Base-by-base conservation (phyloP, 2,113 vertebrate genomes). In the Micromys minutus region DNA sequence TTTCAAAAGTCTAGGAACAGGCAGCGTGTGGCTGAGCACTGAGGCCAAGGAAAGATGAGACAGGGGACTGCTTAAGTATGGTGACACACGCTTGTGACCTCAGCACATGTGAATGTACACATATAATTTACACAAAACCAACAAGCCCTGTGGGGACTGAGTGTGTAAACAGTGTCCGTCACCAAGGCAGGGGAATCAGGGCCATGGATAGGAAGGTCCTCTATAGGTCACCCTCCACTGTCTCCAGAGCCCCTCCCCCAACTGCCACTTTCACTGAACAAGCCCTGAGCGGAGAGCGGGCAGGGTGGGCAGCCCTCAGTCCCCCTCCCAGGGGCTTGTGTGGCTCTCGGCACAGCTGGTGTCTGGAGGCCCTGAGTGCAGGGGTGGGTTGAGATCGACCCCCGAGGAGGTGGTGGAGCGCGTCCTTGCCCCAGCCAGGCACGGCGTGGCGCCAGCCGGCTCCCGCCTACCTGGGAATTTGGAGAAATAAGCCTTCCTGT, bases 401-500 rank as follows among this genome's bases (percentile, higher is more conserved):
- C 57, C 42, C 57, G 5, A 4, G 57, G n/a, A 61, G 57, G 10
- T 59, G 55, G n/a, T 24, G 50, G 24, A 31, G 57, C 2, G 13
- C 15, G 24, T 2, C 61, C 83, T 26, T 19, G 34, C 19, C 63
- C 34, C 6, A 21, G 89, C 15, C 36, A 42, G 36, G 16, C 29
- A 34, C 7, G 39, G 87, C 50, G 34, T 47, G 42, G 31, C 0
- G 11, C 19, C 52, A 19, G 36, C 61, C 42, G 5, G 57, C 87
- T 29, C 29, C 57, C 47, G 22, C 97, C 57, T 87, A 99, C 99
- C 99, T 94, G 99, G 98, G 97, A 98, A 99, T 90, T 98, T 98
- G 67, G 99, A 99, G 97, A 99, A 99, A 97, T 99, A 99, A 0
- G 99, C 99, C 96, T 99, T 99, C 95, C 98, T 97, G 97, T 99